Evolutionary conservation across 2,797 vertebrate genomes (phyloP), one percentile per base, ranked within the genome.

Genomic region (Paguma larvata): DNA sequence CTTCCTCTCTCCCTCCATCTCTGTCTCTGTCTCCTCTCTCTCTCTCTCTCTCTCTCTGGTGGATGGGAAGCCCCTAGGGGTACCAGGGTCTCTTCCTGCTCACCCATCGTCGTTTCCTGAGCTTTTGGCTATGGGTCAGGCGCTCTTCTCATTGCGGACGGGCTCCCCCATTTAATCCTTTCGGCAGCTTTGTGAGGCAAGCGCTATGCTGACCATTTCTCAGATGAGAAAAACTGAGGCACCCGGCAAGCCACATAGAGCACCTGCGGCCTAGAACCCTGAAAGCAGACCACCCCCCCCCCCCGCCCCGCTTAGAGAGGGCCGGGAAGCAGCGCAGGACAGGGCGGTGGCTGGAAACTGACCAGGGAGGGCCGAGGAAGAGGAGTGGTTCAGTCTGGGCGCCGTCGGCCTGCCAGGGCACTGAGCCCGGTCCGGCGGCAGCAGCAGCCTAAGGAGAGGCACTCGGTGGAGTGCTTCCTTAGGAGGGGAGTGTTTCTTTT

Each of bases 141-240:
- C 19, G 53, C 25, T 80, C 65, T 88, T 92, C 53, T 70, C 48
- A 70, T 44, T 91, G 96, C 27, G 67, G 14, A 3, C n/a, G 38
- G 41, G 51, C 75, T 93, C 63, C 79, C 27, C 63, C 72, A 82
- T 82, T 90, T 63, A 85, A 68, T 41, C 32, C 72, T 92, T 44
- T 63, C 53, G 10, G 56, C 12, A 75, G 63, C n/a, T 84, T 95
- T 91, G 13, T 46, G 75, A 25, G 38, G 27, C 18, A 75, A 62
- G 7, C 70, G 67, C 67, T 86, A 18, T 53, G 85, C 44, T 53
- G 86, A 38, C 70, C 63, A 62, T 96, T 91, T 95, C 75, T 53
- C 46, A 87, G 67, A 79, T 79, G 51, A 72, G 75, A 46, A 87
- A 85, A 91, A 97, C 44, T 23, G 95, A 95, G 89, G 93, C 46